Percentiles rank a stretch among this genome's conserved stretches.
These are phyloP conservation scores for Danio aesculapii DNA, from an alignment of 2,797 vertebrate genomes.

Conservation along the genomic window DNA sequence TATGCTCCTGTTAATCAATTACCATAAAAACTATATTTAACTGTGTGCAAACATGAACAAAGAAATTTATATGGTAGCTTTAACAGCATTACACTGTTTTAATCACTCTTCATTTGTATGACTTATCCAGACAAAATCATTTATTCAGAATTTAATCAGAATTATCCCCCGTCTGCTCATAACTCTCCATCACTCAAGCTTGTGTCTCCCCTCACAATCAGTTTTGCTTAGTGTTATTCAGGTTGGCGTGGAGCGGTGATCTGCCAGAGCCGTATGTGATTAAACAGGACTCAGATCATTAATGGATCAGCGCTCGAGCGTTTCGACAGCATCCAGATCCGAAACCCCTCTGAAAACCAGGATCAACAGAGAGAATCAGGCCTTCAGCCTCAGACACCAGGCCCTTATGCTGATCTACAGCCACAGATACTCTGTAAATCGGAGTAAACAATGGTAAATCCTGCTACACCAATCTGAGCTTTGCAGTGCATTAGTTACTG, in stretches of 20 bases:
- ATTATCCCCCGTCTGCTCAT: no score
- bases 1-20: no score
- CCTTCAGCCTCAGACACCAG: not conserved
- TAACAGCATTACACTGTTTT: no score
- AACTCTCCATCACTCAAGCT: no score
- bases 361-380: constrained; percentile 13
- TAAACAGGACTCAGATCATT: constrained; percentile 35
- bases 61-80: no score
- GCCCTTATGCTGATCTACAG: not conserved
- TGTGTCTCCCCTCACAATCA: no score
- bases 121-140: no score
- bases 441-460: not conserved
- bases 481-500: not conserved
- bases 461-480: not conserved
- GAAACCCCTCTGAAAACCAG: constrained; percentile 1
- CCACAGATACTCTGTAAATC: not conserved
- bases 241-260: not conserved
- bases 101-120: no score
- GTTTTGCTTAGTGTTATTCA: no score
- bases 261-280: not conserved
- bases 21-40: no score
- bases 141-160: no score
- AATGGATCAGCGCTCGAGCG: constrained; percentile 8
- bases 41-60: no score
- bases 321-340: not conserved